Percentiles rank a stretch among this genome's conserved stretches.
These are phyloP conservation scores for Alectura lathami DNA, from an alignment of 2,113 vertebrate genomes.

Conservation along the genomic window DNA sequence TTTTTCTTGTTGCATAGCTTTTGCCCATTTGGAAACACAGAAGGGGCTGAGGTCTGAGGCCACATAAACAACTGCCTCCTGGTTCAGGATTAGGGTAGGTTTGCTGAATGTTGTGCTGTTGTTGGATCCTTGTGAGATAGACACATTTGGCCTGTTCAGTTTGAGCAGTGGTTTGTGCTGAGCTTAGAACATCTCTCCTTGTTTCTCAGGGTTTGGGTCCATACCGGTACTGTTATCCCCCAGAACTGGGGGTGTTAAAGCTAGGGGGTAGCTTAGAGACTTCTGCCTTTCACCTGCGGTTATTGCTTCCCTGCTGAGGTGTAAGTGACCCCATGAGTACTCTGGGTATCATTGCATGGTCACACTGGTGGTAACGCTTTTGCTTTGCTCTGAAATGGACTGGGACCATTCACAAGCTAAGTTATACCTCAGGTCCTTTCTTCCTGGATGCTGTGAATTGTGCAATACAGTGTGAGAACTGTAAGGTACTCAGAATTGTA, in stretches of 20 bases:
- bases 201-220: not conserved
- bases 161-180: not conserved
- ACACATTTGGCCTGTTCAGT: not conserved
- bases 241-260: not conserved
- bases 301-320: not conserved
- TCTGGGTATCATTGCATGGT: not conserved
- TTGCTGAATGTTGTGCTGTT: not conserved
- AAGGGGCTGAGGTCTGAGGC: not conserved
- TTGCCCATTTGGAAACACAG: not conserved
- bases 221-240: not conserved
- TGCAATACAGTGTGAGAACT: not conserved
- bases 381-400: not conserved
- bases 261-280: not conserved
- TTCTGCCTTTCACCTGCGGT: not conserved
- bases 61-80: rapidly evolving
- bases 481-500: not conserved
- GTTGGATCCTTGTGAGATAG: not conserved
- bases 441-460: not conserved
- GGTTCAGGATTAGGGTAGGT: not conserved
- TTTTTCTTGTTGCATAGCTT: not conserved
- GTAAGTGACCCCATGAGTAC: not conserved
- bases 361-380: not conserved
- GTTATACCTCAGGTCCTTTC: not conserved
- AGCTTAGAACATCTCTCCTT: not conserved
- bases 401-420: not conserved